A percentile compares a stretch with the other conserved stretches of the same genome.
phyloP scores from a whole-genome alignment of 2,888 invertebrate species.

The Plebejus argus region DNA sequence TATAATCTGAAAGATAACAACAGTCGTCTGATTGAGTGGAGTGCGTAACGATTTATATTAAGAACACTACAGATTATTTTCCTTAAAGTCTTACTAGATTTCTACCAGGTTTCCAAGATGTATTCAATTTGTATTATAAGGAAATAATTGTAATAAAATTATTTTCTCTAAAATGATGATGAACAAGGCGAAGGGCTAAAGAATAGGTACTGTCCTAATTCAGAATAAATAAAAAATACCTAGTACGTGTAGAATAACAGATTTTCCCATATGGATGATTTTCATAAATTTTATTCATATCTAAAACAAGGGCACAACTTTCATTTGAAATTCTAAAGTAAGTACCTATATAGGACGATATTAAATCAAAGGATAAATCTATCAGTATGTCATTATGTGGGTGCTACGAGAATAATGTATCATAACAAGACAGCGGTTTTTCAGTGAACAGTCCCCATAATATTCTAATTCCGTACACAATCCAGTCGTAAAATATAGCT shows the following conservation, averaged over 20 bases:
- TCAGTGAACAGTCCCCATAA: constrained; percentile 46
- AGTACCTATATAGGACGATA: background rate
- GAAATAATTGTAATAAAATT: background rate
- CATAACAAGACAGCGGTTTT: constrained; percentile 44
- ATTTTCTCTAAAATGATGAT: background rate
- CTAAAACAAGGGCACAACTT: background rate
- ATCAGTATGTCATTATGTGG: constrained; percentile 13
- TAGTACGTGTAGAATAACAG: no score
- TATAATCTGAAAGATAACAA: constrained; percentile 74
- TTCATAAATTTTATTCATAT: background rate
- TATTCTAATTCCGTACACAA: constrained; percentile 77
- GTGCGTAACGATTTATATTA: constrained; percentile 61
- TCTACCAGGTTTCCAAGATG: background rate
- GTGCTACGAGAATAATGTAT: constrained; percentile 34
- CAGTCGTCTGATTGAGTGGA: constrained; percentile 73
- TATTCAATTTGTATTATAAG: background rate
- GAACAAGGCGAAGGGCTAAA: background rate
- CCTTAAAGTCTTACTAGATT: background rate
- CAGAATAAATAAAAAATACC: no score
- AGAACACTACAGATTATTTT: constrained; percentile 37
- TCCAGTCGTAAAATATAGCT: constrained; percentile 79
- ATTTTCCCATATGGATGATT: no score
- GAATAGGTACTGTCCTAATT: no score
- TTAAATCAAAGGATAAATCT: constrained; percentile 16
- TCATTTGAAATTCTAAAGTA: background rate